Evolutionary conservation across 2,797 vertebrate genomes (phyloP).

Genomic region (Enteromius paludinosus): DNA sequence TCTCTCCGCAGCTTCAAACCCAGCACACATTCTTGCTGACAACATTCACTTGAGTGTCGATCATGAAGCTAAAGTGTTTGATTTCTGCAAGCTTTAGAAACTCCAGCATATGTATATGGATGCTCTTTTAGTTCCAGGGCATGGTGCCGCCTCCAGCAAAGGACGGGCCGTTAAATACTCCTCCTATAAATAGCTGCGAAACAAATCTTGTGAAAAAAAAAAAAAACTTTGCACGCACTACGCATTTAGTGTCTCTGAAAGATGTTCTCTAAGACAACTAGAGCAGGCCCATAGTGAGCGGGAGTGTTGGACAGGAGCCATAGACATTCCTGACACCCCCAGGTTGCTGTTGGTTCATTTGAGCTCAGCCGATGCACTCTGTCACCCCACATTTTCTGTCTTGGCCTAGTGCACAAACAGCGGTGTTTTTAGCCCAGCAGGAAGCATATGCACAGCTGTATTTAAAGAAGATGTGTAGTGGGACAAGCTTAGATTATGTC

Average conservation of each 20-base stretch:
- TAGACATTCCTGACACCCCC: slow-evolving; percentile 80
- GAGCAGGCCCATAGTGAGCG: slow-evolving; percentile 75
- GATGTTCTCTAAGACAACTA: slow-evolving; percentile 79
- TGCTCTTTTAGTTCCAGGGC: slow-evolving; percentile 31
- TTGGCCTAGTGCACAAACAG: slow-evolving; percentile 56
- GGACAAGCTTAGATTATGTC: slow-evolving; percentile 22
- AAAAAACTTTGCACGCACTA: slow-evolving; percentile 60
- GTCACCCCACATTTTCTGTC: slow-evolving; percentile 73
- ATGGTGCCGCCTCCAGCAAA: slow-evolving; percentile 34
- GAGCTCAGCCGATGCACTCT: slow-evolving; percentile 83
- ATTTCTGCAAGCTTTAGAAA: slow-evolving; percentile 2
- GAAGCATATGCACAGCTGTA: slow-evolving; percentile 58
- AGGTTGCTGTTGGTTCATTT: slow-evolving; percentile 83
- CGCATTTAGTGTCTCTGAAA: slow-evolving; percentile 64
- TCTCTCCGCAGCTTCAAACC: slow-evolving; percentile 49
- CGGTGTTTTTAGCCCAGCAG: slow-evolving; percentile 54
- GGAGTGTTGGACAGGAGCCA: slow-evolving; percentile 77
- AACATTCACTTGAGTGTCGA: slow-evolving; percentile 7
- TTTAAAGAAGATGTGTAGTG: slow-evolving; percentile 34
- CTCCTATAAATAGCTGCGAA: slow-evolving; percentile 65
- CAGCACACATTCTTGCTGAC: slow-evolving; percentile 13
- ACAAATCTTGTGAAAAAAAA: slow-evolving; percentile 37
- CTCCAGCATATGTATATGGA: neutral
- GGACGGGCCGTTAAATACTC: slow-evolving; percentile 49
- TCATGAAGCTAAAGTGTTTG: neutral